Base-by-base conservation (phyloP, 2,888 invertebrate species). In the Lissonota sp. region DNA sequence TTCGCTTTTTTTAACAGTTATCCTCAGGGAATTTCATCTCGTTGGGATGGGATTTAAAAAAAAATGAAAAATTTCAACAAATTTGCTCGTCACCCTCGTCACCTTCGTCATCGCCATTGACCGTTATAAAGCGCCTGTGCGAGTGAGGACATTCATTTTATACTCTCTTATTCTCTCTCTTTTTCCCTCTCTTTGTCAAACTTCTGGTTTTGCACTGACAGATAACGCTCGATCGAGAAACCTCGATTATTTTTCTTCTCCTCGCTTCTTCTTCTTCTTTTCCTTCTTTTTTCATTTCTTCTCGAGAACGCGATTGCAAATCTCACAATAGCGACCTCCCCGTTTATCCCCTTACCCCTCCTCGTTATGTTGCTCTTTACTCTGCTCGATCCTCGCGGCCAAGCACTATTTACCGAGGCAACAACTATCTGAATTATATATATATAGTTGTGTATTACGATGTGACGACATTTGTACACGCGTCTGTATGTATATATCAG, bases 401-500 rank as follows among this genome's bases (percentile, higher is more conserved):
- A 46, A 67, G 62, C 80, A 69, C 69, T 77, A 64, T 80, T 80
- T 80, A 46, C 46, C 80, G 80, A 69, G 80, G 69, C 80, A 77
- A 80, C 67, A 57, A 58, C 57, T 64, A 60, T 64, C 46, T 46
- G n/a, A 10, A 46, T 8, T 49, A 49, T 49, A n/a, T 49, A 49
- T n/a, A 49, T 49, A 10, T n/a, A 10, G 4, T 5, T n/a, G 7
- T 1, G 7, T n/a, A 10, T n/a, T n/a, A 40, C 40, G 44, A 57
- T 69, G 69, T 67, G 26, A 51, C 58, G 39, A 58, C 42, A 39
- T 63, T 39, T 46, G 12, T 39, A 49, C 6, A 42, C 12, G 57
- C 49, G 4, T 7, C n/a, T n/a, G n/a, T n/a, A n/a, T n/a, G 8
- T 55, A 10, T 62, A n/a, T 88, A 86, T 87, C 86, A 86, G 87